A percentile compares a stretch with the other conserved stretches of the same genome.
Conservation (phyloP, 2,113 vertebrate genomes). For the Struthidea cinerea region DNA sequence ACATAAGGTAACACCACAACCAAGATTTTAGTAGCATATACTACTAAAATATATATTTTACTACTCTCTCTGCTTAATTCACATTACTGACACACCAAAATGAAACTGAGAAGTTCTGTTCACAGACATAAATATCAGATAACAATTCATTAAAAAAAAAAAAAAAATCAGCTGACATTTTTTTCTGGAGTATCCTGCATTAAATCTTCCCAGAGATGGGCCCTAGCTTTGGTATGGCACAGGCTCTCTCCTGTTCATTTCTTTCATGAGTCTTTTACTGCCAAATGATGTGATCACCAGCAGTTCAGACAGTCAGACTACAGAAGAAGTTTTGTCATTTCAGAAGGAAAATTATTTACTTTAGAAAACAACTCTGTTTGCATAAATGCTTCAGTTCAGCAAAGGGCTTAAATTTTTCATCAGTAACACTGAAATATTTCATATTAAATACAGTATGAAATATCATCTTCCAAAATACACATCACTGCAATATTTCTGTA, state of each 20-base stretch:
- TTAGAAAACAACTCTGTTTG: not conserved
- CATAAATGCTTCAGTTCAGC: not conserved
- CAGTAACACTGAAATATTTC: not conserved
- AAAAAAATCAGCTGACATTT: not conserved
- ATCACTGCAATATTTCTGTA: not conserved
- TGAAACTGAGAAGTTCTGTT: not conserved
- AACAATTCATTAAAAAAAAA: not conserved
- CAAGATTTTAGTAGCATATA: not conserved
- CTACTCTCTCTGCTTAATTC: not conserved
- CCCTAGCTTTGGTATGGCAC: not conserved
- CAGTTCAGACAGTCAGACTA: not conserved
- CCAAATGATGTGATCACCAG: not conserved
- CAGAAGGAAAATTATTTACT: not conserved
- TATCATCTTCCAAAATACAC: not conserved
- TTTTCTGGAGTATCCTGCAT: not conserved
- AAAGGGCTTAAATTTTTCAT: not conserved
- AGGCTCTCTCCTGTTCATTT: not conserved
- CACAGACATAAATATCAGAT: not conserved
- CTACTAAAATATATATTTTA: fast-evolving
- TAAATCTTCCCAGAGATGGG: not conserved
- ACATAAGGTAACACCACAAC: not conserved
- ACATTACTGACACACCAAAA: not conserved
- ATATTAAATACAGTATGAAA: not conserved
- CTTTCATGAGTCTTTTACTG: not conserved
- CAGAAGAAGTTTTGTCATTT: not conserved